Evolutionary conservation across 2,113 vertebrate species (phyloP).

Genomic region (Xerus inauris): DNA sequence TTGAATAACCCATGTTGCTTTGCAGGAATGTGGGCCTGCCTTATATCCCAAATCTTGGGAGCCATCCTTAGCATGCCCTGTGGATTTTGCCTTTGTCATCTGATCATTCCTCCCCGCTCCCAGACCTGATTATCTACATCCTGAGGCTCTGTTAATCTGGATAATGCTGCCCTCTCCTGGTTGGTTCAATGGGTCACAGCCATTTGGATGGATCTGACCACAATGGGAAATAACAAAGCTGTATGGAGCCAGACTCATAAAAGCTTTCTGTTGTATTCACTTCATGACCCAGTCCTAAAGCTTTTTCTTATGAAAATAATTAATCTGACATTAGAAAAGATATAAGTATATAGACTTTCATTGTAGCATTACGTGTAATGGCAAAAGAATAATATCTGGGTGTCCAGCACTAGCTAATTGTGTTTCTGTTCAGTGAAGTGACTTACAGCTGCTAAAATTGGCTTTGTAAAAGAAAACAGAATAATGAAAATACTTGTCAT

Average conservation of each 20-base stretch:
- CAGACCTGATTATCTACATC: background rate
- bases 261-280: background rate
- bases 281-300: slow-evolving; percentile 16
- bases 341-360: background rate
- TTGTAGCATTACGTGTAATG: background rate
- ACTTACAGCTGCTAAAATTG: slow-evolving; percentile 12
- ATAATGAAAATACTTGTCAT: slow-evolving; percentile 6
- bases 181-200: background rate
- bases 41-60: background rate
- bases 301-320: slow-evolving; percentile 14
- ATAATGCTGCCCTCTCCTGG: slow-evolving; percentile 82
- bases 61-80: background rate
- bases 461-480: background rate
- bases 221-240: background rate
- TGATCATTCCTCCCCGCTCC: background rate
- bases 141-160: slow-evolving; percentile 46
- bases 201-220: background rate
- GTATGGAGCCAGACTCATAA: background rate
- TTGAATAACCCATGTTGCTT: background rate
- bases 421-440: background rate
- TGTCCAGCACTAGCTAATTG: background rate
- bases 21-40: background rate
- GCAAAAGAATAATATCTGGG: slow-evolving; percentile 32
- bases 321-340: slow-evolving; percentile 22
- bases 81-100: slow-evolving; percentile 10